phyloP scores from a whole-genome alignment of 1,140 invertebrate genomes.

The Araneus ventricosus region DNA sequence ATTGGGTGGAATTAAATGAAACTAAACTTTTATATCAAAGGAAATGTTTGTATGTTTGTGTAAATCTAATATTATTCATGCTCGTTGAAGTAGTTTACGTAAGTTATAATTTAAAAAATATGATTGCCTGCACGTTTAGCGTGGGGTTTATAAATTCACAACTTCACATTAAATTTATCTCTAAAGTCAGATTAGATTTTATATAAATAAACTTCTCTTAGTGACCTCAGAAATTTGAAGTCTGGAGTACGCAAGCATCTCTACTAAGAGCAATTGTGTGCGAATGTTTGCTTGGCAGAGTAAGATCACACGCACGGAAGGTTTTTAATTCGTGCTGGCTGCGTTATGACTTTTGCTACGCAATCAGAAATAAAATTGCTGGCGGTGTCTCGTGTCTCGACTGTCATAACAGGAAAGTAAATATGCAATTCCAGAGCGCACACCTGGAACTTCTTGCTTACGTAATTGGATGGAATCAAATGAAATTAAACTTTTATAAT shows the following conservation, averaged over 20 bases:
- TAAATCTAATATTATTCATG: background rate
- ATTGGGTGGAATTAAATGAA: background rate
- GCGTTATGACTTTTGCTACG: background rate
- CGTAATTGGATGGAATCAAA: too few species aligned
- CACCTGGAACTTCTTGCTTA: background rate
- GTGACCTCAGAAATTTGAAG: too few species aligned
- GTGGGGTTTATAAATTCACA: too few species aligned
- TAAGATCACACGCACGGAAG: constrained; percentile 15
- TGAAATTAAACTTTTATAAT: background rate
- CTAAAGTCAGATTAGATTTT: too few species aligned
- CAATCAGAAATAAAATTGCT: background rate
- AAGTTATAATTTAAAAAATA: too few species aligned
- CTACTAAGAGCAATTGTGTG: background rate
- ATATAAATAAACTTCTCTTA: too few species aligned
- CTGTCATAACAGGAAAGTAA: background rate
- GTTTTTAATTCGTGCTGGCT: background rate
- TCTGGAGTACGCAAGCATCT: too few species aligned
- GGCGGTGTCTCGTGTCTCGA: too few species aligned
- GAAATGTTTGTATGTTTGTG: background rate
- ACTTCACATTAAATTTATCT: too few species aligned
- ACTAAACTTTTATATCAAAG: background rate
- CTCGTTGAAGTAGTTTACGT: background rate
- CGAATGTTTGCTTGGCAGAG: background rate
- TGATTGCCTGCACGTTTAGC: too few species aligned
- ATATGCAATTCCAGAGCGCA: background rate